Evolutionary conservation across 1,140 invertebrate genomes (phyloP), one percentile per base, ranked within the genome.

Genomic region (Myzus persicae): DNA sequence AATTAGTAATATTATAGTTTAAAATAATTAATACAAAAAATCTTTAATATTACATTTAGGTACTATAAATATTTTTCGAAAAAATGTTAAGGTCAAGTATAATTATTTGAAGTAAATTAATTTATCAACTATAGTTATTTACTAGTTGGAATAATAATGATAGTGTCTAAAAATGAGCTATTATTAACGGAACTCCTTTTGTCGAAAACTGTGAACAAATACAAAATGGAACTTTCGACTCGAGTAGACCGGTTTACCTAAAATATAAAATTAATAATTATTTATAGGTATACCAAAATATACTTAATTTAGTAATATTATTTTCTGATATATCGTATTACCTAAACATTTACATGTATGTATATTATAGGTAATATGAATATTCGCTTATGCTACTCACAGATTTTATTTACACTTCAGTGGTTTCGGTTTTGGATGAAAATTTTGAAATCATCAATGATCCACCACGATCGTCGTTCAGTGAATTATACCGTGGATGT

Each of bases 401-500:
- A 46, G 48, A 51, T 38, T 54, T 38, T n/a, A 40, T 40, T 54
- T 82, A 93, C 38, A 93, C 81, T 85, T 85, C 91, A 48, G 81
- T 93, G n/a, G 91, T 93, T 84, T 54, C 46, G 24, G n/a, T 85
- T 54, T 84, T 93, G 6, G 8, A 22, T 40, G 81, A 36, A 85
- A 54, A 54, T 54, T 84, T 93, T 5, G 42, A 31, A n/a, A 31
- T 54, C 1, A 93, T n/a, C 81, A 84, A n/a, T 8, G 48, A 54
- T 54, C 91, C 48, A 18, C 91, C 46, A 1, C 91, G 81, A 22
- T 93, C 91, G 81, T 93, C 91, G 46, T 93, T 93, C 8, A 93
- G 7, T 38, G 91, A 93, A 54, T 93, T 93, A 93, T 93, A 93
- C 4, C 91, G n/a, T 1, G 91, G 81, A 40, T 93, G 81, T 54